Evolutionary conservation across 37 sponge, comb jelly and placozoan genomes (phyloP).

Genomic region (Geodia barretti): DNA sequence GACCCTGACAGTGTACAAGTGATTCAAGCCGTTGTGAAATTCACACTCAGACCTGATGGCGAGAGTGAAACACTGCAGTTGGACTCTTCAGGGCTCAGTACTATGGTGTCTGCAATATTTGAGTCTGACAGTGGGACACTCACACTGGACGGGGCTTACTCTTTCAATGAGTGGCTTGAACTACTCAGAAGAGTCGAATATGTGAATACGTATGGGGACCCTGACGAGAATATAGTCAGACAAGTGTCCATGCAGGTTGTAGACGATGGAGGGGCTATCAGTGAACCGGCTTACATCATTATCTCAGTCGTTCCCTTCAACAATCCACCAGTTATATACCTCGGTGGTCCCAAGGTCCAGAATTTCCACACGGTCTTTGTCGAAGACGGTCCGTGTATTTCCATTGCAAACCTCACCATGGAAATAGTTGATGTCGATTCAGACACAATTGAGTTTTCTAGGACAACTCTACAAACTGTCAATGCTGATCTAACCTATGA

Average conservation of each 20-base stretch:
- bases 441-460: not conserved
- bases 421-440: conserved; percentile 32
- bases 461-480: not conserved
- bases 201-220: conserved; percentile 27
- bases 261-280: conserved; percentile 56
- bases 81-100: not conserved
- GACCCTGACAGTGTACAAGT: conserved; percentile 57
- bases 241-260: conserved; percentile 30
- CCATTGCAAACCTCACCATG: conserved; percentile 15
- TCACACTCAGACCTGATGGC: conserved; percentile 42
- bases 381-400: conserved; percentile 61
- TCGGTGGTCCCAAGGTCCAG: conserved; percentile 35
- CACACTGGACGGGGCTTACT: conserved; percentile 5
- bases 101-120: not conserved
- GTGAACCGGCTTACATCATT: conserved; percentile 32
- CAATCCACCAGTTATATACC: conserved; percentile 47
- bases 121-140: conserved; percentile 17
- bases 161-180: conserved; percentile 10
- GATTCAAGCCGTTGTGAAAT: conserved; percentile 15
- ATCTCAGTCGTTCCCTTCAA: conserved; percentile 37
- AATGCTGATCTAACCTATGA: conserved; percentile 1
- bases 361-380: conserved; percentile 22
- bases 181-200: conserved; percentile 45
- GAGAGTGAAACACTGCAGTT: conserved; percentile 45
- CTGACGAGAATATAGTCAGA: conserved; percentile 9